These are phyloP conservation scores for Trissolcus brochymenae DNA, from an alignment of 2,888 invertebrate genomes.

Conservation along the genomic window DNA sequence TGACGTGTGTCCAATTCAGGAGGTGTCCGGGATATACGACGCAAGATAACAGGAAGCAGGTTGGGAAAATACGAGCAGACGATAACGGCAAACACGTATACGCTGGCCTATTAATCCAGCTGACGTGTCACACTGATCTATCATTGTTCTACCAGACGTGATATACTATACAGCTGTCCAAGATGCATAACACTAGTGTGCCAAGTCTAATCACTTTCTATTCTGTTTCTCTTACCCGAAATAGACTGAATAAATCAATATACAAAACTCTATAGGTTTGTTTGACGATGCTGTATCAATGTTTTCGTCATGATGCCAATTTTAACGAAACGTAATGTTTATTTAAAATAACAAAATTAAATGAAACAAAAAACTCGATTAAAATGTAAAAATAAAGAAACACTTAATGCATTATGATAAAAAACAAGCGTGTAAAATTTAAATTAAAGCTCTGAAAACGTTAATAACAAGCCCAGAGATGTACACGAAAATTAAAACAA, in stretches of 20 bases:
- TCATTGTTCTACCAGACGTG: constrained; percentile 69
- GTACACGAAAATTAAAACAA: constrained; percentile 15
- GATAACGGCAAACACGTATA: constrained; percentile 69
- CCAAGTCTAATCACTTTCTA: constrained; percentile 41
- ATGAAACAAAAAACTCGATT: too few relatives aligned
- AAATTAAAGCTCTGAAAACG: constrained; percentile 45
- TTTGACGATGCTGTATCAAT: too few relatives aligned
- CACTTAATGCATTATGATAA: too few relatives aligned
- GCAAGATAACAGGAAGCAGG: constrained; percentile 67
- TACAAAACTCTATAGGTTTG: not conserved
- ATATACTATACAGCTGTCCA: constrained; percentile 50
- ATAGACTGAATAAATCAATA: not conserved
- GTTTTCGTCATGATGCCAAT: not conserved
- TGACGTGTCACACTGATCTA: constrained; percentile 74
- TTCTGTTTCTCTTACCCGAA: constrained; percentile 5
- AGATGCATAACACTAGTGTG: constrained; percentile 44
- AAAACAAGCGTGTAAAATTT: not conserved
- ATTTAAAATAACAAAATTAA: too few relatives aligned
- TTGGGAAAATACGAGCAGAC: constrained; percentile 69
- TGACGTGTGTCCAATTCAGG: constrained; percentile 51
- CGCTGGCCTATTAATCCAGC: constrained; percentile 73
- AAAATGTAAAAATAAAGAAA: too few relatives aligned
- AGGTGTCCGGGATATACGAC: constrained; percentile 60
- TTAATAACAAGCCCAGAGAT: constrained; percentile 30
- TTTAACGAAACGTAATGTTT: too few relatives aligned